phyloP scores from a whole-genome alignment of 2,888 invertebrate genomes.

The Hedya salicella region DNA sequence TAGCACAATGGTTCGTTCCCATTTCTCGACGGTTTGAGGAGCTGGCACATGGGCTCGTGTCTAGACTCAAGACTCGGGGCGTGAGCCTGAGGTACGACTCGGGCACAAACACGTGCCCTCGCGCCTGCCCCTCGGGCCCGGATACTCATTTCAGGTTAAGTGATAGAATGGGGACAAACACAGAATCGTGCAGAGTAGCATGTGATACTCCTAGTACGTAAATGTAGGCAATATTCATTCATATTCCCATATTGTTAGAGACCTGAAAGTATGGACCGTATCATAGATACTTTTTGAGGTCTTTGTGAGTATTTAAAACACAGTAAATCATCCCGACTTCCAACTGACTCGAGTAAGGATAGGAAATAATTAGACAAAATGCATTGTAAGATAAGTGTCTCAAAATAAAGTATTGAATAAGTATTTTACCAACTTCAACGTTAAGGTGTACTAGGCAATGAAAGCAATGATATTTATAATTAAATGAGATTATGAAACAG shows the following conservation, averaged over 20 bases:
- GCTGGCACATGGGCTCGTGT: constrained; percentile 16
- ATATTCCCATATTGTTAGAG: constrained; percentile 59
- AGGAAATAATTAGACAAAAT: constrained; percentile 78
- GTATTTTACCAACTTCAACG: constrained; percentile 82
- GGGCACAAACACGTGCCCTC: background rate
- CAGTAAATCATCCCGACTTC: constrained; percentile 67
- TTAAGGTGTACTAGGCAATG: constrained; percentile 77
- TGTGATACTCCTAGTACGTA: constrained; percentile 80
- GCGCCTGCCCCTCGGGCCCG: constrained; percentile 14
- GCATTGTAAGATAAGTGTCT: constrained; percentile 82
- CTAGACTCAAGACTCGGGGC: background rate
- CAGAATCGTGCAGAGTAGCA: constrained; percentile 70
- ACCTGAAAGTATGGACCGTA: constrained; percentile 46
- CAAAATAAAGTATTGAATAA: constrained; percentile 81
- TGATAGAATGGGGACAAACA: constrained; percentile 73
- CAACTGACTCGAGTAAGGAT: constrained; percentile 72
- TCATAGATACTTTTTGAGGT: constrained; percentile 51
- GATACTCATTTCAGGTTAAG: constrained; percentile 38
- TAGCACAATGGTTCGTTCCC: constrained; percentile 69
- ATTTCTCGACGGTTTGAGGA: constrained; percentile 57
- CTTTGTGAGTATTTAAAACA: constrained; percentile 49
- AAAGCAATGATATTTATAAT: constrained; percentile 84
- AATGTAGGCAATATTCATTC: constrained; percentile 66
- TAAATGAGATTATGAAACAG: constrained; percentile 67
- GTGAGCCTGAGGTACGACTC: background rate